Evolutionary conservation across 35 echinoderm and acorn worm species (phyloP), one percentile per base, ranked within the genome.

Genomic region (Diadema setosum): DNA sequence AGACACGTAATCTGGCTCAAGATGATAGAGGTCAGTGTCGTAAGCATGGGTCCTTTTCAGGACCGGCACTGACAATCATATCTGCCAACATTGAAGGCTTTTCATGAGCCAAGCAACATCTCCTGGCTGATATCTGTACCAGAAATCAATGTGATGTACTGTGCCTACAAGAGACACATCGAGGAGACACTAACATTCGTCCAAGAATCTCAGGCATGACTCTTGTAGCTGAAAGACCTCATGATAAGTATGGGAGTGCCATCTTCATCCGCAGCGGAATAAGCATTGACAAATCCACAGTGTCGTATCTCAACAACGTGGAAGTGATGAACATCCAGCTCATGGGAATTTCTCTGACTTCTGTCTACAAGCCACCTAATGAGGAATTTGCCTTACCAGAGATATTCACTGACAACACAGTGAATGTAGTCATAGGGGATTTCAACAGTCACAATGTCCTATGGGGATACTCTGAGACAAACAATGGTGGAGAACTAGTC

Each of bases 81-180:
- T 88, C 69, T 46, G 58, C 81, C 34, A 88, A 88, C 50, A 23
- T 34, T 50, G 48, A 88, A 75, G 86, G 49, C 70, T 48, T 88
- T 37, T 88, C 86, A 21, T 57, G 44, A 25, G 86, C 58, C 1
- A 83, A 90, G 70, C 56, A 83, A 83, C 35, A 61, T 29, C 45
- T 83, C n/a, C 17, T 83, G 15, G 59, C 17, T 24, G 50, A 83
- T 7, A 15, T 83, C 17, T 90, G 87, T 39, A 16, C 9, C 4
- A 45, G 83, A 4, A 82, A 64, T 23, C 42, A 90, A 46, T 83
- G 80, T 65, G 76, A 67, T 45, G 42, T 83, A 55, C 39, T 90
- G 34, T 90, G 87, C 56, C 55, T 83, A 32, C 87, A 90, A 46
- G 87, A 90, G 87, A 83, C 78, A 16, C 87, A 90, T 60, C 82